Percentiles rank a stretch among this genome's conserved stretches.
Evolutionary conservation across 2,797 vertebrate genomes (phyloP).

Genomic region (Oophaga sylvatica): DNA sequence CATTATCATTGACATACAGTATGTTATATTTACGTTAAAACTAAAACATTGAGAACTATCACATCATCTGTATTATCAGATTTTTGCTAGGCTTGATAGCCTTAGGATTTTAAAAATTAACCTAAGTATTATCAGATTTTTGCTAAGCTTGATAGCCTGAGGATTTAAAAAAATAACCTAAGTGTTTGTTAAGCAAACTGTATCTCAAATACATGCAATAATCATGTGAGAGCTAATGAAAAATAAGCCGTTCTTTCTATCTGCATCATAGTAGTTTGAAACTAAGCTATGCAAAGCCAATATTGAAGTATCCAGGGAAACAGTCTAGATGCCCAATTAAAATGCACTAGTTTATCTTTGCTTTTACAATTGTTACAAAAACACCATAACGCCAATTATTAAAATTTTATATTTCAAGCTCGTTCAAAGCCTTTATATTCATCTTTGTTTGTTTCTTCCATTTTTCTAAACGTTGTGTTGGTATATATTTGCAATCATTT

Average conservation of each 20-base stretch:
- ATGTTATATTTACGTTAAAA: too few relatives aligned
- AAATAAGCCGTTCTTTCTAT: neutral
- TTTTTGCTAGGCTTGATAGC: too few relatives aligned
- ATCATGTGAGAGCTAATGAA: neutral
- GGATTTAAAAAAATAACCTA: too few relatives aligned
- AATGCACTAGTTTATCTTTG: neutral
- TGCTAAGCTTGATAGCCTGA: too few relatives aligned
- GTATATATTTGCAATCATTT: neutral
- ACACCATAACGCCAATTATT: neutral
- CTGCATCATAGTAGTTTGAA: neutral
- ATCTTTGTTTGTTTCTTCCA: neutral
- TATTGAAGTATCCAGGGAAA: neutral
- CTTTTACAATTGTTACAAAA: neutral
- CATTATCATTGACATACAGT: too few relatives aligned
- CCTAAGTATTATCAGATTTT: too few relatives aligned
- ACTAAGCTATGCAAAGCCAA: neutral
- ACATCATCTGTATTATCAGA: too few relatives aligned
- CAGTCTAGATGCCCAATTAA: neutral
- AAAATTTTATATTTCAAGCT: slow-evolving; percentile 4
- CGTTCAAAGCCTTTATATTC: neutral
- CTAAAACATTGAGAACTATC: too few relatives aligned
- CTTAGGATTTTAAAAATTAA: too few relatives aligned
- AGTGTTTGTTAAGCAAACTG: too few relatives aligned
- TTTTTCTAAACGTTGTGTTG: neutral
- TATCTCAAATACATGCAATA: neutral